Conservation (phyloP, 2,888 invertebrate genomes). For the Drosophila tripunctata region DNA sequence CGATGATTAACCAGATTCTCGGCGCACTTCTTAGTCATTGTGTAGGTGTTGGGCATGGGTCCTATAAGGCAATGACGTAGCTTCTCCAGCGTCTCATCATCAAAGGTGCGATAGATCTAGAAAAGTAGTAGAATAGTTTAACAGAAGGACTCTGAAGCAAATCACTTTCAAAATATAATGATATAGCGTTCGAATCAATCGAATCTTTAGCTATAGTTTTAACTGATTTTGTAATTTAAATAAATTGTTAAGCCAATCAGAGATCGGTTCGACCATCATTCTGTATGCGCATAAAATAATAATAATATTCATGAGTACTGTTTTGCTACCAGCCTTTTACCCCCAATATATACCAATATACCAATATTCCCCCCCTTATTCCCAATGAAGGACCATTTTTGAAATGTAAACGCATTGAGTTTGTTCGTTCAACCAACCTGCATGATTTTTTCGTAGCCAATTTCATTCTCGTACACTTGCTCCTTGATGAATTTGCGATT, state of each 20-base stretch:
- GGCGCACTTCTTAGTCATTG: slow-evolving; percentile 84
- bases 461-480: slow-evolving; percentile 84
- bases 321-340: slow-evolving; percentile 12
- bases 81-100: slow-evolving; percentile 83
- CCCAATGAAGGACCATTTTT: background rate
- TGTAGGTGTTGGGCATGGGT: slow-evolving; percentile 84
- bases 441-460: slow-evolving; percentile 85
- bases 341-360: too few relatives aligned
- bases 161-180: too few relatives aligned
- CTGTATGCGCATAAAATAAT: slow-evolving; percentile 39
- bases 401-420: slow-evolving; percentile 3
- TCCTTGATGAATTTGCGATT: slow-evolving; percentile 84
- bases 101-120: slow-evolving; percentile 83
- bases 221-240: slow-evolving; percentile 35
- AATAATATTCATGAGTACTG: slow-evolving; percentile 40
- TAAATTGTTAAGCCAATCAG: slow-evolving; percentile 50
- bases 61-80: slow-evolving; percentile 83
- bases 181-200: too few relatives aligned
- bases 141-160: background rate
- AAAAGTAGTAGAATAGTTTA: background rate
- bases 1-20: slow-evolving; percentile 84
- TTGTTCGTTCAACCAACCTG: slow-evolving; percentile 75
- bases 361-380: background rate
- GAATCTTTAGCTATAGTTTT: too few relatives aligned
- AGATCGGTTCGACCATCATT: slow-evolving; percentile 26